phyloP scores from a whole-genome alignment of 2,797 vertebrate species.

The Hydrophis major region DNA sequence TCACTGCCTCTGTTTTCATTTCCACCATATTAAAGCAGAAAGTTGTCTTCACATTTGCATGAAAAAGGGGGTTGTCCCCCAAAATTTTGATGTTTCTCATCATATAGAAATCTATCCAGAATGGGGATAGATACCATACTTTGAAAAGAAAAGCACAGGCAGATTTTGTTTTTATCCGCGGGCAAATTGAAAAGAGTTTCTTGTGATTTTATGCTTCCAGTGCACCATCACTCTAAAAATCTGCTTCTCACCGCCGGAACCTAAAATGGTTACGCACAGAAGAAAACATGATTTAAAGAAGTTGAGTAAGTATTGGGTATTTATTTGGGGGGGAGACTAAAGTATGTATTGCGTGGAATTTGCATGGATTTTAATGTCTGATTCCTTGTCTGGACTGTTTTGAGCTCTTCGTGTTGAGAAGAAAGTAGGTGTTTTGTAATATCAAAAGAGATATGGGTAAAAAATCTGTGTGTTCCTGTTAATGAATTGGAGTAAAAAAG shows the following conservation, averaged over 20 bases:
- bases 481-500: background rate
- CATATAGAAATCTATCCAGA: too few relatives aligned
- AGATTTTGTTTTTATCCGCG: background rate
- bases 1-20: background rate
- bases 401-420: background rate
- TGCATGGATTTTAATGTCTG: background rate
- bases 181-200: background rate
- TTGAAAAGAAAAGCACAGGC: background rate
- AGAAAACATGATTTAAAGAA: background rate
- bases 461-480: background rate
- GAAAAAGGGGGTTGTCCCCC: background rate
- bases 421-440: background rate
- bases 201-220: background rate
- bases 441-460: background rate
- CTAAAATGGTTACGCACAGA: background rate
- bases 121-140: background rate
- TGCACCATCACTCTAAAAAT: slow-evolving; percentile 3
- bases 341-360: background rate
- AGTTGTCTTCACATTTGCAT: background rate
- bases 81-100: background rate
- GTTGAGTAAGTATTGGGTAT: background rate
- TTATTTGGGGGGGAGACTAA: background rate
- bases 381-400: background rate
- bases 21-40: background rate
- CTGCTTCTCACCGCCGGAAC: background rate